Evolutionary conservation across 2,888 invertebrate genomes (phyloP), one percentile per base, ranked within the genome.

Genomic region (Lissocephala sabroskyi): DNA sequence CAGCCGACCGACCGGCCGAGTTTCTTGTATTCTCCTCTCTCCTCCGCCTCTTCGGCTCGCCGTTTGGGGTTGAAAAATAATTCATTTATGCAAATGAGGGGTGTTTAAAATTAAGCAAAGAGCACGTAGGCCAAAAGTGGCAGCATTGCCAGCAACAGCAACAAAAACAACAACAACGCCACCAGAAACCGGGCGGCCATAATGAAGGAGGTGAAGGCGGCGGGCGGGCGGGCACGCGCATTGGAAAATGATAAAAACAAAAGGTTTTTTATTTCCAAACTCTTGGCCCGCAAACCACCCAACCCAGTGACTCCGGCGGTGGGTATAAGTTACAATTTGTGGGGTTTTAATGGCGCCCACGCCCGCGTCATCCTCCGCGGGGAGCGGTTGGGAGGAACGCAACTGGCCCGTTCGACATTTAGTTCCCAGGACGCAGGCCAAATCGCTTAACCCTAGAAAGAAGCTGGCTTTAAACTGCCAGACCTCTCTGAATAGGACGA

Each of bases 81-180:
- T 79, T 79, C 80, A 77, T 77, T 77, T 77, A 77, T 77, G 77
- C 74, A 79, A 77, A 77, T 79, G 77, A 77, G 79, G 68, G 79
- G 79, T 76, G 79, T 79, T 66, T 75, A 80, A 62, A 78, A 63
- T 76, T 66, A 79, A 62, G 57, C 68, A 62, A 79, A 79, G 68
- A 73, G 71, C 71, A 73, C 71, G 71, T 73, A 73, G 71, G 65
- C 78, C 61, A 52, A 71, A 63, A 71, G 73, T 74, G 54, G 63
- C 68, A 58, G 51, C 54, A 46, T 51, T 43, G 49, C 42, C 19
- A 23, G 11, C 17, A 42, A 49, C 35, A 45, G 37, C 39, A 56
- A 45, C 48, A 33, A 35, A 52, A 53, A 18, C 43, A 40, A 37
- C 41, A 35, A 37, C 39, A 37, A 30, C 17, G 28, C 17, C 23